Base-by-base conservation (phyloP, 2,888 invertebrate genomes). In the Alcis repandata region DNA sequence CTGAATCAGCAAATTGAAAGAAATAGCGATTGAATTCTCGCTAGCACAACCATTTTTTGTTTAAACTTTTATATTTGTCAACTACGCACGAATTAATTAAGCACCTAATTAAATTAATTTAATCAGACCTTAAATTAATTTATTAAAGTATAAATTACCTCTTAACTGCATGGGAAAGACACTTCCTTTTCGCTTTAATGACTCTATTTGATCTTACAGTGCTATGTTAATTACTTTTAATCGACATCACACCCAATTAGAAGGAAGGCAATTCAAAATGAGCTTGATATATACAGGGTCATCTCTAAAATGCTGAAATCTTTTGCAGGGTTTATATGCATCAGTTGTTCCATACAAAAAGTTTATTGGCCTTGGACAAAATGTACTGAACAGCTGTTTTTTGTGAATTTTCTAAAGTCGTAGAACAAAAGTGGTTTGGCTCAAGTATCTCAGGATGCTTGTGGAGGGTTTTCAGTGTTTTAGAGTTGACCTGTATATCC, bases 151-250 rank as follows among this genome's bases (percentile, higher is more conserved):
- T 49, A 40, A 59, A 49, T 32, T 59, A 11, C 27, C 38, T 22
- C 19, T 22, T 40, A 59, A 59, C 27, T 49, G 15, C 38, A 40
- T 46, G 17, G 32, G 4, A 49, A 41, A 19, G 40, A 3, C 22
- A 38, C 49, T 49, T 32, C 58, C 38, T 49, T 15, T 48, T 40
- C 17, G n/a, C 11, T 58, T 40, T 49, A 49, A 59, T 59, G 38
- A 48, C 36, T 54, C 27, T 27, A 49, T 40, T 59, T 17, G 32
- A 32, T 59, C 32, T 49, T 32, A 32, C 40, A 40, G 38, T 49
- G 48, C 48, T 58, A 40, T 48, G 38, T 58, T 58, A 49, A 48
- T 59, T 59, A 58, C 46, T n/a, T 46, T 46, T 48, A 46, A 46
- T 45, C 45, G n/a, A 20, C 45, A 33, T 57, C 20, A 48, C 38